These are phyloP conservation scores for Zaprionus taronus DNA, from an alignment of 1,140 invertebrate genomes.

Conservation along the genomic window DNA sequence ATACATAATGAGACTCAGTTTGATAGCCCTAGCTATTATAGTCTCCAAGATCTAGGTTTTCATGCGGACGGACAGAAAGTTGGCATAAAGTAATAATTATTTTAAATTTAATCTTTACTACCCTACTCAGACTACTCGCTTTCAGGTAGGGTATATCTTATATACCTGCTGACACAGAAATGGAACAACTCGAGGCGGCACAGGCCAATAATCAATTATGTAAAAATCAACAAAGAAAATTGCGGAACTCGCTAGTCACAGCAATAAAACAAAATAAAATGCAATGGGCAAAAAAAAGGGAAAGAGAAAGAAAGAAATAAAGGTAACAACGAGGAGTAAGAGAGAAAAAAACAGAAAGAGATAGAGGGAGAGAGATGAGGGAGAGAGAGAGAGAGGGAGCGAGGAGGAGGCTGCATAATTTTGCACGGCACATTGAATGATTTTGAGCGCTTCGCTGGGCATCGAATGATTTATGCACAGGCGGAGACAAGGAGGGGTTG, in stretches of 20 bases:
- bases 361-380: not conserved
- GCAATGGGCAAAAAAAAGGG: constrained; percentile 26
- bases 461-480: constrained; percentile 57
- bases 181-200: constrained; percentile 30
- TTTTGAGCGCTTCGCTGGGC: constrained; percentile 60
- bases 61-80: too few species aligned
- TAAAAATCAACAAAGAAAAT: constrained; percentile 59
- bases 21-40: too few species aligned
- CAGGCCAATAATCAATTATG: constrained; percentile 74
- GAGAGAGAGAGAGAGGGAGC: not conserved
- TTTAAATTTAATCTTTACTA: too few species aligned
- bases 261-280: constrained; percentile 68
- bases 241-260: constrained; percentile 62
- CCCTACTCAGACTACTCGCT: not conserved
- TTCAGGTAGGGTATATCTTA: not conserved
- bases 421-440: constrained; percentile 72
- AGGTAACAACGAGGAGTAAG: not conserved
- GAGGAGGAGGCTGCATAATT: constrained; percentile 55
- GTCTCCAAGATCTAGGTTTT: too few species aligned
- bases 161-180: constrained; percentile 16
- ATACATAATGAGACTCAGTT: too few species aligned
- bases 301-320: not conserved
- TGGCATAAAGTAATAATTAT: too few species aligned
- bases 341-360: not conserved
- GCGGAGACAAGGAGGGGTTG: not conserved